Base-by-base conservation (phyloP, 1,140 invertebrate genomes). In the Anoplolepis gracilipes region DNA sequence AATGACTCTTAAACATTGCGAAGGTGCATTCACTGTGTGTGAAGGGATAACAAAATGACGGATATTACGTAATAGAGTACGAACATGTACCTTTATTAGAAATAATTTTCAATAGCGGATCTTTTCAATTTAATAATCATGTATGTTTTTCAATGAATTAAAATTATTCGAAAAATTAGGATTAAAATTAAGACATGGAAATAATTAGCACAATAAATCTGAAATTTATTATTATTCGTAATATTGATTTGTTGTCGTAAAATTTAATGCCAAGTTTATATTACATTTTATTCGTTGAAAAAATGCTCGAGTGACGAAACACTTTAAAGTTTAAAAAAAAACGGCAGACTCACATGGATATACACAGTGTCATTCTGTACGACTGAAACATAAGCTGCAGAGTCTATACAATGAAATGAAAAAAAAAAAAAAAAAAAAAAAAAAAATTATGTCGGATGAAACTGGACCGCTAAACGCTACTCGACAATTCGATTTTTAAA, bases 401-500 rank as follows among this genome's bases (percentile, higher is more conserved):
- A 75, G 22, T n/a, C 22, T 75, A 22, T 39, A 75, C 36, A 1
- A 53, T 22, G 13, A 55, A 72, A 72, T 72, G 33, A 75, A 75
- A 75, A 73, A 75, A 61, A 39, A 36, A 75, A 73, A 75, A 61
- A 39, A 36, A 75, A 73, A 75, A 61, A 39, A 36, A n/a, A n/a
- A 75, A 73, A 75, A 61, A 39, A 36, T 59, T 25, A 36, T 28
- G 3, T 16, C 42, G 19, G 2, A 2, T 72, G 16, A 36, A 75
- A 75, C 4, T 22, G 53, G 8, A 59, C 53, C 4, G 1, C 8
- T n/a, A 39, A 59, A 75, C 53, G 13, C 13, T 1, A 36, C 55
- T 39, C 39, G 49, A 55, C 28, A 49, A 33, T 73, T 75, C 53
- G 53, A 75, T 22, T 25, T 36, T 10, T 59, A 59, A 25, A 53